A percentile compares a stretch with the other conserved stretches of the same genome.
Conservation (phyloP, 2,113 vertebrate species). For the Vulpes ferrilata region DNA sequence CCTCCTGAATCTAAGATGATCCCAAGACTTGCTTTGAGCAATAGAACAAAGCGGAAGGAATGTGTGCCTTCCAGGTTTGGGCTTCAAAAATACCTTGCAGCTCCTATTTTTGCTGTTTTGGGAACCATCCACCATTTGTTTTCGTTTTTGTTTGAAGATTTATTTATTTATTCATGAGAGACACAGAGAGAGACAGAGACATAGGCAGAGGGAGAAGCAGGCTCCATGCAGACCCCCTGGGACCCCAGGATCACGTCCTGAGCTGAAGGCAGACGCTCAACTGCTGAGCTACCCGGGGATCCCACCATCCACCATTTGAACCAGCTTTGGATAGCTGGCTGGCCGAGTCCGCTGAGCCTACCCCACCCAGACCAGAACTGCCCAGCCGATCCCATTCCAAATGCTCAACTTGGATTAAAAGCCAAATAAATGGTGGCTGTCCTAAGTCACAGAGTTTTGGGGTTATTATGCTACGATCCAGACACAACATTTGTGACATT, state of each 20-base stretch:
- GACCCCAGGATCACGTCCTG: no score
- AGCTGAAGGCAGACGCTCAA: no score
- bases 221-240: no score
- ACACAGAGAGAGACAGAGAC: no score
- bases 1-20: neutral
- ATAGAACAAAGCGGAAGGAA: neutral
- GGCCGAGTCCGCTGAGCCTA: no score
- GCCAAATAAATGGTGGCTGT: neutral
- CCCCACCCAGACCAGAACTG: neutral
- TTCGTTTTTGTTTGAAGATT: no score
- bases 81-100: neutral
- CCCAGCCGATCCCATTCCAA: neutral
- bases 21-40: neutral
- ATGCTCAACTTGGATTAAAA: neutral
- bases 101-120: neutral
- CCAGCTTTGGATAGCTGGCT: neutral
- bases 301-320: neutral
- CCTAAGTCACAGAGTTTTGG: neutral
- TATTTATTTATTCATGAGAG: no score
- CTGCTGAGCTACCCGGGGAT: no score
- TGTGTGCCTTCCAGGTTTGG: accelerated
- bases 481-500: neutral
- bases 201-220: no score
- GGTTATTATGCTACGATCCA: neutral
- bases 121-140: neutral